phyloP scores from a whole-genome alignment of 2,113 vertebrate genomes.

The Apodemus speciosus region DNA sequence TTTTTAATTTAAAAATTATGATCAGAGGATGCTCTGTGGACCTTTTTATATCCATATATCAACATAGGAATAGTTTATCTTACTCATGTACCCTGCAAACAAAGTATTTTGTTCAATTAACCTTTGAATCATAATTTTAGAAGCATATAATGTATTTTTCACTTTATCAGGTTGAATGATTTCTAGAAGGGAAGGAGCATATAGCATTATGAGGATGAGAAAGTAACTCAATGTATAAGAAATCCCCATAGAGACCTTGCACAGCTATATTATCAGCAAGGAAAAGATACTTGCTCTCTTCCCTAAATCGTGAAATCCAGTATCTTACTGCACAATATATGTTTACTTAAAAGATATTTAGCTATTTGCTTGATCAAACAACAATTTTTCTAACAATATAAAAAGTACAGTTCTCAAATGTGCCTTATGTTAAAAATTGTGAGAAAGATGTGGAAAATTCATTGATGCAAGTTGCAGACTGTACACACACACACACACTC shows the following conservation, averaged over 20 bases:
- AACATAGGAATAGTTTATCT: not conserved
- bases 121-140: not conserved
- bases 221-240: not conserved
- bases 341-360: not conserved
- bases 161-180: not conserved
- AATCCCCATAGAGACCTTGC: not conserved
- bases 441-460: not conserved
- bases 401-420: not conserved
- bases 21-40: not conserved
- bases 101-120: not conserved
- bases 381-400: not conserved
- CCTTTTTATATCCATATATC: not conserved
- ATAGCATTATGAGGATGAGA: not conserved
- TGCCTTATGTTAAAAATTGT: not conserved
- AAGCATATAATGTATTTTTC: not conserved
- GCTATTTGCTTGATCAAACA: not conserved
- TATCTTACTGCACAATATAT: not conserved
- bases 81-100: not conserved
- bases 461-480: not conserved
- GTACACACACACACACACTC: too few relatives aligned
- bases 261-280: not conserved
- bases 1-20: not conserved
- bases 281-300: not conserved
- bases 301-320: not conserved
- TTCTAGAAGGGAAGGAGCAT: not conserved